Evolutionary conservation across 1,140 invertebrate genomes (phyloP).

Genomic region (Zaprionus vittiger): DNA sequence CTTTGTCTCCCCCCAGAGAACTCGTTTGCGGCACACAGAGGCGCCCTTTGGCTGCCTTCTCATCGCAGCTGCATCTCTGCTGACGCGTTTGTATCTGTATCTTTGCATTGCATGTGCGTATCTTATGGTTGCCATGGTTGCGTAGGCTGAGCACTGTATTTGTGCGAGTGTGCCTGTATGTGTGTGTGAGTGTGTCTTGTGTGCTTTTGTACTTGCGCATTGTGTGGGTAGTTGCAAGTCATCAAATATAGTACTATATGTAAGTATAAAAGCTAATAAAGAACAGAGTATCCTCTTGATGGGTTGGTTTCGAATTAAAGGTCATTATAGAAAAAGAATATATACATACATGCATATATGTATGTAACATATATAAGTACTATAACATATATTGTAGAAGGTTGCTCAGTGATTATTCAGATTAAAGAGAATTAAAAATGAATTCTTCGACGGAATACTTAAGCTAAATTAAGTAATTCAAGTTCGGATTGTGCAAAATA

Average conservation of each 20-base stretch:
- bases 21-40: slow-evolving; percentile 52
- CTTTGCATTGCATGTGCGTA: slow-evolving; percentile 34
- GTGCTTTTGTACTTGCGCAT: background rate
- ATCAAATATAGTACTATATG: background rate
- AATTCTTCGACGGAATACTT: background rate
- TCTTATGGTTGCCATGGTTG: slow-evolving; percentile 26
- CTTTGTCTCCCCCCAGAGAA: slow-evolving; percentile 25
- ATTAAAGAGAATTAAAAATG: no score
- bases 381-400: no score
- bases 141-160: slow-evolving; percentile 20
- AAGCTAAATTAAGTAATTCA: background rate
- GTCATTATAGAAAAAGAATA: background rate
- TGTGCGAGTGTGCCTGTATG: background rate
- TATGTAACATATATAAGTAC: no score
- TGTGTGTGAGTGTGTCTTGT: background rate
- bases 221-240: slow-evolving; percentile 6
- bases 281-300: background rate
- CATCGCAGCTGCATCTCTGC: slow-evolving; percentile 47
- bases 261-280: background rate
- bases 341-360: no score
- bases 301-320: background rate
- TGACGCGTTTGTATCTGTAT: slow-evolving; percentile 56
- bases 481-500: background rate
- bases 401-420: no score
- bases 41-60: slow-evolving; percentile 57